phyloP scores from a whole-genome alignment of 2,113 vertebrate species.

The Junco hyemalis region DNA sequence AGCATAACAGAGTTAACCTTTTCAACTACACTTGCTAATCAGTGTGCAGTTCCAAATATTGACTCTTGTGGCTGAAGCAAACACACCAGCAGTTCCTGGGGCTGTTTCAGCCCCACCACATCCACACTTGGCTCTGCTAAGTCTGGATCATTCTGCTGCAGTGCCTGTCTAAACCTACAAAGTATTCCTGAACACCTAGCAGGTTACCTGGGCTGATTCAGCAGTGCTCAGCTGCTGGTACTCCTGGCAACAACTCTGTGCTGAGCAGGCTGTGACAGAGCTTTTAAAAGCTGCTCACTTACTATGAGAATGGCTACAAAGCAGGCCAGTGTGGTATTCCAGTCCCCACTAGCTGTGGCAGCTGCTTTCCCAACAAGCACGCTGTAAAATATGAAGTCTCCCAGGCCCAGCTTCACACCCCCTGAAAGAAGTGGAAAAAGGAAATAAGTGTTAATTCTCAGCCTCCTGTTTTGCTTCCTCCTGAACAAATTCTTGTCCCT shows the following conservation, averaged over 20 bases:
- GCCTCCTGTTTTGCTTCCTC: background rate
- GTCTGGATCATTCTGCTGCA: background rate
- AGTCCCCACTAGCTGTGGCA: slow-evolving; percentile 89
- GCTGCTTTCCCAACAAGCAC: slow-evolving; percentile 97
- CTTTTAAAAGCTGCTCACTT: slow-evolving; percentile 65
- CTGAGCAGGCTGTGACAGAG: background rate
- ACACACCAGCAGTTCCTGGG: background rate
- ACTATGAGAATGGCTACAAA: slow-evolving; percentile 98
- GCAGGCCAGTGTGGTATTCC: slow-evolving; percentile 96
- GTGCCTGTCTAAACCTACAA: background rate
- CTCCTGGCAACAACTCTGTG: background rate
- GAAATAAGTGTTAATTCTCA: background rate
- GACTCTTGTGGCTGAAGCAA: background rate
- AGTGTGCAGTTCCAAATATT: background rate
- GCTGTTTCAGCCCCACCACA: background rate
- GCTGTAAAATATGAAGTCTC: slow-evolving; percentile 99
- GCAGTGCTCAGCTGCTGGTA: background rate
- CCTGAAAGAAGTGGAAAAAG: slow-evolving; percentile 69
- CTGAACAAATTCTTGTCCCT: background rate
- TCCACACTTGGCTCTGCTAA: background rate
- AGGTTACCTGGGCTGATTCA: background rate
- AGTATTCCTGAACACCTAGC: background rate
- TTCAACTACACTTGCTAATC: background rate
- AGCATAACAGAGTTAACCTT: background rate
- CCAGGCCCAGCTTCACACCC: slow-evolving; percentile 95